Percentiles rank a stretch among this genome's conserved stretches.
phyloP scores from a whole-genome alignment of 2,888 invertebrate species.

The Orthosia gracilis region DNA sequence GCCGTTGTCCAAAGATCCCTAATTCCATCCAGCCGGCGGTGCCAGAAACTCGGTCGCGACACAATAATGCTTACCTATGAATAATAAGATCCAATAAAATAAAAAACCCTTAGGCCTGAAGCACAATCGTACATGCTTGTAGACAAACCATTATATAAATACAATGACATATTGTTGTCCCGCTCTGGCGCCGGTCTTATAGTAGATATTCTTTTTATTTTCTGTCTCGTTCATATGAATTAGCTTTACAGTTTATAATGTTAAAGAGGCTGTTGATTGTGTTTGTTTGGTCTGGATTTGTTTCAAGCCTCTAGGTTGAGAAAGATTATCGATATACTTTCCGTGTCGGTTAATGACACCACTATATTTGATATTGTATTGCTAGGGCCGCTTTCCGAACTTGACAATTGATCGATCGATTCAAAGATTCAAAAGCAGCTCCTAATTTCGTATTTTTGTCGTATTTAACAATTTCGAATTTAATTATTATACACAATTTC shows the following conservation, averaged over 20 bases:
- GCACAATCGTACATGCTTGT: conserved; percentile 87
- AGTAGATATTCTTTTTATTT: conserved; percentile 70
- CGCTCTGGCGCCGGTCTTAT: conserved; percentile 72
- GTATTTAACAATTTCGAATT: too few species aligned
- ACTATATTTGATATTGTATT: neutral
- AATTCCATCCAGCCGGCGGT: conserved; percentile 69
- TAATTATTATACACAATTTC: neutral
- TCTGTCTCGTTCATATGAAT: conserved; percentile 78
- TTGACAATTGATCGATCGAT: neutral
- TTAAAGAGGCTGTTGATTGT: conserved; percentile 71
- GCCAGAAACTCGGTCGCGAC: conserved; percentile 73
- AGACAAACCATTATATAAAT: conserved; percentile 87
- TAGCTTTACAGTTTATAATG: conserved; percentile 78
- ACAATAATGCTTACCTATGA: conserved; percentile 89
- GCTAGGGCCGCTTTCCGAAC: neutral
- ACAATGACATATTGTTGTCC: conserved; percentile 83
- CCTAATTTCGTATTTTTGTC: too few species aligned
- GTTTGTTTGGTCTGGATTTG: conserved; percentile 45
- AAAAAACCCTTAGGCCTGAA: conserved; percentile 78
- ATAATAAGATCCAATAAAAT: conserved; percentile 86
- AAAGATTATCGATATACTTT: neutral
- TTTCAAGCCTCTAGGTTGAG: conserved; percentile 9
- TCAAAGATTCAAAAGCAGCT: neutral
- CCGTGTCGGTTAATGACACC: conserved; percentile 6
- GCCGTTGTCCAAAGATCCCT: conserved; percentile 62